phyloP scores from a whole-genome alignment of 1,140 invertebrate species.

The Batillaria attramentaria region DNA sequence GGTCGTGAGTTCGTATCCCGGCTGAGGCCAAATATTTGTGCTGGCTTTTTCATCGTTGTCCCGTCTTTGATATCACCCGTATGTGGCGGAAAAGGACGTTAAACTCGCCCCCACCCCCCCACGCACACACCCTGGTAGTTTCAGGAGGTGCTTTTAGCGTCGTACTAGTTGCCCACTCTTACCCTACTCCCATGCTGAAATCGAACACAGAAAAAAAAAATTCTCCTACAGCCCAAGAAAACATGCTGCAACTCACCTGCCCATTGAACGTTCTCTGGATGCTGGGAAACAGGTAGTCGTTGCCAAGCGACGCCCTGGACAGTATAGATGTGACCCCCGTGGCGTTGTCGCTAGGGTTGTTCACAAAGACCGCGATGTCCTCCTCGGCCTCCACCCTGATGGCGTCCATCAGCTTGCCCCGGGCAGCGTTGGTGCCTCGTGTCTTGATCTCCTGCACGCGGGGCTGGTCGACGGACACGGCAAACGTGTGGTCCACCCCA shows the following conservation, averaged over 20 bases:
- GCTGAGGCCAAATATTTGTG: too few species aligned
- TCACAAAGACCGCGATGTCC: conserved; percentile 24
- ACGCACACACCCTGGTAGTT: too few species aligned
- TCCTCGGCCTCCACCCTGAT: not conserved
- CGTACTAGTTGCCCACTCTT: too few species aligned
- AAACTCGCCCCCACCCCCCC: too few species aligned
- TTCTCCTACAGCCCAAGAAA: too few species aligned
- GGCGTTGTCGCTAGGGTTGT: conserved; percentile 21
- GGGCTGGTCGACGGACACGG: not conserved
- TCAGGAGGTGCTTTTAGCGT: too few species aligned
- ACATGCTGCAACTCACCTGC: conserved; percentile 20
- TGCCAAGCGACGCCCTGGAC: conserved; percentile 1
- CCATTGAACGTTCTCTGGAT: conserved; percentile 8
- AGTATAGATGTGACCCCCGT: conserved; percentile 21
- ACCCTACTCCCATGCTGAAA: too few species aligned
- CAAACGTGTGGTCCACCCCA: not conserved
- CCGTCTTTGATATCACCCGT: too few species aligned
- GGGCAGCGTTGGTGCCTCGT: not conserved
- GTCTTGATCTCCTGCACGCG: not conserved
- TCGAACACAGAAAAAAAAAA: too few species aligned
- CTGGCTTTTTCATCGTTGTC: too few species aligned
- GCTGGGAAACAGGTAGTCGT: conserved; percentile 21
- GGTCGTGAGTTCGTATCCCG: too few species aligned
- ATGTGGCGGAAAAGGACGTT: too few species aligned
- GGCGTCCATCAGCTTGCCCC: conserved; percentile 15